Percentiles rank a stretch among this genome's conserved stretches.
phyloP scores from a whole-genome alignment of 2,888 invertebrate species.

The Crocallis elinguaria region DNA sequence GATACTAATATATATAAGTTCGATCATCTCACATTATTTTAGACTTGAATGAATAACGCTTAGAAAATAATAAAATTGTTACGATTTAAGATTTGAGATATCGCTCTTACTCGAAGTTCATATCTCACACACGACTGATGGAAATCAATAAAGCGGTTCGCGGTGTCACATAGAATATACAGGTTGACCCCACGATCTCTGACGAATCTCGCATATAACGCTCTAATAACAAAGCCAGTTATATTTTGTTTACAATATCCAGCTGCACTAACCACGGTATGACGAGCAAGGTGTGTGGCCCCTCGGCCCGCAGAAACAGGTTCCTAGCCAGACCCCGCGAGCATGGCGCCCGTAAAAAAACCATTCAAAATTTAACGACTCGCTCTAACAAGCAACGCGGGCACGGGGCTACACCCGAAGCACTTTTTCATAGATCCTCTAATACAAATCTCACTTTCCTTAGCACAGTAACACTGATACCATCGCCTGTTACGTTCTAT shows the following conservation, averaged over 20 bases:
- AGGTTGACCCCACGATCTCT: background rate
- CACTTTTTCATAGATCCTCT: slow-evolving; percentile 56
- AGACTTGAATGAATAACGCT: no score
- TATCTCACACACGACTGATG: no score
- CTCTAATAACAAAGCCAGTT: slow-evolving; percentile 12
- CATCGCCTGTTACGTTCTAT: slow-evolving; percentile 58
- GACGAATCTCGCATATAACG: background rate
- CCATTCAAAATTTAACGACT: slow-evolving; percentile 72
- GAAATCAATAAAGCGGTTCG: no score
- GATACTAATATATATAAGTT: no score
- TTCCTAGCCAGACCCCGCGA: slow-evolving; percentile 55
- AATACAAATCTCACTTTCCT: slow-evolving; percentile 71
- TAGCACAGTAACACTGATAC: slow-evolving; percentile 66
- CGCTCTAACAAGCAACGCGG: slow-evolving; percentile 48
- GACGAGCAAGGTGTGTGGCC: slow-evolving; percentile 61
- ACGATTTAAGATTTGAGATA: no score
- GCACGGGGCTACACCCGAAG: slow-evolving; percentile 18
- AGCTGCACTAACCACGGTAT: slow-evolving; percentile 31
- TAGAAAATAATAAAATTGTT: no score
- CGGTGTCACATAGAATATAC: no score
- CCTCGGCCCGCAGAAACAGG: slow-evolving; percentile 61
- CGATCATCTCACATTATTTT: no score
- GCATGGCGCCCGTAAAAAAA: slow-evolving; percentile 56
- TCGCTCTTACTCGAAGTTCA: no score
- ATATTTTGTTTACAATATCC: slow-evolving; percentile 37